These are phyloP conservation scores for Pseudolaguvia tuberculata DNA, from an alignment of 2,113 vertebrate species.

Conservation along the genomic window DNA sequence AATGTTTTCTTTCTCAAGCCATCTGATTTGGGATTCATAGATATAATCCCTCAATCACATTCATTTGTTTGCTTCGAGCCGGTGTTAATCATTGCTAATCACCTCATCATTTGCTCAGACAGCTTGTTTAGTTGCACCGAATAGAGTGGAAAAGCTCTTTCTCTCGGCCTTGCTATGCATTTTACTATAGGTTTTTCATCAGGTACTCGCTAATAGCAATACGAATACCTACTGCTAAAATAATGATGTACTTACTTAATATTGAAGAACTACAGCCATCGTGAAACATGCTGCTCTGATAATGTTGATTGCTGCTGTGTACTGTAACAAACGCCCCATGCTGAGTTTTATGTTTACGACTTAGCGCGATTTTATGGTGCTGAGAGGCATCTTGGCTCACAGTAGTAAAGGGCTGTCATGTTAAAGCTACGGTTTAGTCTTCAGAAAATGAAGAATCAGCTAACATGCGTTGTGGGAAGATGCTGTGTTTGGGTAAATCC, in stretches of 20 bases:
- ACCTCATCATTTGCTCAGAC: constrained; percentile 20
- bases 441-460: neutral
- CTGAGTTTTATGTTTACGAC: neutral
- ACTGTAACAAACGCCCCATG: neutral
- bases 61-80: constrained; percentile 15
- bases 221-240: neutral
- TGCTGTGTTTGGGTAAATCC: neutral
- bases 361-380: neutral
- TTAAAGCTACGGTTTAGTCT: neutral
- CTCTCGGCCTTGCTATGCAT: neutral
- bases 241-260: neutral
- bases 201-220: neutral
- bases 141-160: too few species aligned
- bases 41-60: constrained; percentile 13
- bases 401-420: neutral
- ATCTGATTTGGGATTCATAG: constrained; percentile 15
- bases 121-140: neutral
- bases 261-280: neutral
- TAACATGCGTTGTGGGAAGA: neutral
- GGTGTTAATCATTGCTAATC: constrained; percentile 14
- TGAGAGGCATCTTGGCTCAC: neutral
- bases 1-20: neutral
- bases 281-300: neutral
- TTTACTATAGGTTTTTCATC: neutral
- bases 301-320: neutral